Conservation (phyloP, 2,888 invertebrate genomes). For the Acleris cristana region DNA sequence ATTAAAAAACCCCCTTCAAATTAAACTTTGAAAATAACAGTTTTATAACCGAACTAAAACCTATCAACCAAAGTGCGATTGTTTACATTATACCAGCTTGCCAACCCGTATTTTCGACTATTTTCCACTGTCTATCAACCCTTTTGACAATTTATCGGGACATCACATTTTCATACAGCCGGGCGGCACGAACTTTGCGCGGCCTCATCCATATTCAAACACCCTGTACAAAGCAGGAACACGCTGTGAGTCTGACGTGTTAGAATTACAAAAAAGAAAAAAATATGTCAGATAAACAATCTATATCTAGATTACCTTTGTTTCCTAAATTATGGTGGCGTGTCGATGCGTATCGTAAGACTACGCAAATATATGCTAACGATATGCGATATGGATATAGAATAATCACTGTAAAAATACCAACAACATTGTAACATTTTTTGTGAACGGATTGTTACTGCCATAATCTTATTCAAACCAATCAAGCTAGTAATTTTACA, state of each 20-base stretch:
- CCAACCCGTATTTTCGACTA: conserved; percentile 53
- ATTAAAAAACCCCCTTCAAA: neutral
- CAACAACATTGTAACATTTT: too few relatives aligned
- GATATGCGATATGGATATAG: conserved; percentile 27
- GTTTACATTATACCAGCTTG: conserved; percentile 3
- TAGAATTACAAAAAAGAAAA: conserved; percentile 74
- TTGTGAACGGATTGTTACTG: too few relatives aligned
- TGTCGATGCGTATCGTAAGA: conserved; percentile 40
- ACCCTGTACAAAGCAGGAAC: conserved; percentile 76
- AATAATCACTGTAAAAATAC: neutral
- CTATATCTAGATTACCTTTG: conserved; percentile 50
- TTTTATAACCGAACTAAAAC: neutral
- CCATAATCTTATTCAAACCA: too few relatives aligned
- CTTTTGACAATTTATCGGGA: conserved; percentile 82
- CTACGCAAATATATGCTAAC: conserved; percentile 43
- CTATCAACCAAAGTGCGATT: conserved; percentile 1
- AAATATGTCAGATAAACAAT: conserved; percentile 65
- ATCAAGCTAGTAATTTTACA: too few relatives aligned
- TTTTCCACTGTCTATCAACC: conserved; percentile 77
- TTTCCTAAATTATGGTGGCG: conserved; percentile 32
- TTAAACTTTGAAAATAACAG: neutral
- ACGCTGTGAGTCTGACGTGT: conserved; percentile 71
- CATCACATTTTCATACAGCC: conserved; percentile 80
- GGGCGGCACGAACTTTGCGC: conserved; percentile 65
- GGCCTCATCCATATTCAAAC: conserved; percentile 81